Base-by-base conservation (phyloP, 2,797 vertebrate genomes). In the Capromys pilorides region DNA sequence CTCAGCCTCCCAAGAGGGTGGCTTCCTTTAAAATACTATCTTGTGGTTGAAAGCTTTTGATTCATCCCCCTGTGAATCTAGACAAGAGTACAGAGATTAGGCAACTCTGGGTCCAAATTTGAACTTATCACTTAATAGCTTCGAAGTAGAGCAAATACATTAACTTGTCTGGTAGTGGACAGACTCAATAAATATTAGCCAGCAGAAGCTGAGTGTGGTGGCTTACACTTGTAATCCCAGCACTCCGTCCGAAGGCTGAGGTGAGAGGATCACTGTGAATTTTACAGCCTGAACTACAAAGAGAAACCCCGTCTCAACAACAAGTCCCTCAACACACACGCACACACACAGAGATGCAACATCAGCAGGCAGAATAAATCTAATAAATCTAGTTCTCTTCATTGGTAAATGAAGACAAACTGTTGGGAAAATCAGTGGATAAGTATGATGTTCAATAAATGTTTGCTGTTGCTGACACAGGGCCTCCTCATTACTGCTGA, bases 131-230 rank as follows among this genome's bases (percentile, higher is more conserved):
- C 57, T 89, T 49, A 84, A 67, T 57, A 88, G 41, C 85, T 87
- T 88, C 75, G 39, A 93, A 87, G 73, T 90, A 49, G 36, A 95
- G 41, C 36, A 92, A 86, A 64, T 79, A 89, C 79, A 85, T 64
- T 59, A 84, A 86, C 16, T 83, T 87, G 18, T 19, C 7, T 92
- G 54, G 7, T 66, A 39, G n/a, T 39, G 62, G 33, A 36, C 7
- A 77, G 64, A 33, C 64, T 67, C 13, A 57, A 19, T 57, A 57
- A 57, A 16, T 57, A 16, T 57, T 57, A 57, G 82, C 28, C 81
- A 67, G 57, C 41, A 93, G 21, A 41, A 73, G 24, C 24, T 41
- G 71, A 6, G 39, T 12, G 21, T 75, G 73, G 41, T 77, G 41
- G 14, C 16, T 0, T 7, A 31, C 14, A 6, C 73, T 14, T 49